These are phyloP conservation scores for Leiothrix lutea DNA, from an alignment of 2,113 vertebrate genomes.

Conservation along the genomic window DNA sequence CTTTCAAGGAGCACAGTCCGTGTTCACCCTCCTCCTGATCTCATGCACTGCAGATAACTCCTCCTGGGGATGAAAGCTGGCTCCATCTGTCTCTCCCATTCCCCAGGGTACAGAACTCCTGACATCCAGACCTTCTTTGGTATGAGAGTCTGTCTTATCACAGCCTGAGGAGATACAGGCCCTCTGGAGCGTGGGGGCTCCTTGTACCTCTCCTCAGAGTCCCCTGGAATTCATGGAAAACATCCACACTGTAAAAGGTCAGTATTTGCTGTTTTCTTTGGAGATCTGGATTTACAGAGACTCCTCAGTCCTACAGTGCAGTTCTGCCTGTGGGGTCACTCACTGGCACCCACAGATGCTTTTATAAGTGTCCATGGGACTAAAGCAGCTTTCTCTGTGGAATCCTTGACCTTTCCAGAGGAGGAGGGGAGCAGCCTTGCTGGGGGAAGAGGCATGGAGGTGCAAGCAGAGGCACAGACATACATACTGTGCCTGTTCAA, in stretches of 20 bases:
- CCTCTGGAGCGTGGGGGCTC: neutral
- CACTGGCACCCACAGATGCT: neutral
- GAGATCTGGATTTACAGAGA: neutral
- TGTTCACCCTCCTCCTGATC: neutral
- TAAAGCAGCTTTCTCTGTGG: neutral
- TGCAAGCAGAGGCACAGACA: neutral
- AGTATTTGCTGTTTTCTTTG: neutral
- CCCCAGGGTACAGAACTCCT: neutral
- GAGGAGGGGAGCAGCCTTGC: neutral
- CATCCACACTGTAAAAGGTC: neutral
- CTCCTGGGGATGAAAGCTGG: neutral
- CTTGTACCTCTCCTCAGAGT: neutral
- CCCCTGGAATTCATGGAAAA: neutral
- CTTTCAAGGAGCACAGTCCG: neutral
- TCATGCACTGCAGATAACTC: neutral
- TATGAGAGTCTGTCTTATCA: constrained; percentile 17
- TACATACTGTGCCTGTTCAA: neutral
- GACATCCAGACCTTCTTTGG: constrained; percentile 58
- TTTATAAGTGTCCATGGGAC: neutral
- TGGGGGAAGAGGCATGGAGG: neutral
- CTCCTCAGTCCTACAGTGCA: neutral
- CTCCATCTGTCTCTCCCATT: neutral
- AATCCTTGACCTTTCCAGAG: neutral
- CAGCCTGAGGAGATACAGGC: neutral
- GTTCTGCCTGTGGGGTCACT: neutral